These are phyloP conservation scores for Ptychadena robeensis DNA, from an alignment of 2,797 vertebrate species.

Conservation along the genomic window DNA sequence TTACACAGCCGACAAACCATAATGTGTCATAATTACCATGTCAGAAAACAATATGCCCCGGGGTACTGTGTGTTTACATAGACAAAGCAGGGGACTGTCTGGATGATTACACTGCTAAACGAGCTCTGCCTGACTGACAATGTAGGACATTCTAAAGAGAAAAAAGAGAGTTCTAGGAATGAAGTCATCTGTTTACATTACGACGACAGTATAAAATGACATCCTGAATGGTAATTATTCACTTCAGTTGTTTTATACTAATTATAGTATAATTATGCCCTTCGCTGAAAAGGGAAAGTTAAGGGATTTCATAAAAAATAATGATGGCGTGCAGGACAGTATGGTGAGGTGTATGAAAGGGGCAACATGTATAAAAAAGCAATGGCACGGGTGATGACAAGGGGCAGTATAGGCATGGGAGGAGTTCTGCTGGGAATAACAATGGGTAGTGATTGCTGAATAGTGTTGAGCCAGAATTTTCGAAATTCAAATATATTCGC, in stretches of 20 bases:
- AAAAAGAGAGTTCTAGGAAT: neutral
- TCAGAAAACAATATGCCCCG: slow-evolving; percentile 36
- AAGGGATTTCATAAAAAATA: too few species aligned
- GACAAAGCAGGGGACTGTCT: slow-evolving; percentile 23
- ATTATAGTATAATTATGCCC: neutral
- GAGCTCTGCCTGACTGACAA: neutral
- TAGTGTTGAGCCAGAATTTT: too few species aligned
- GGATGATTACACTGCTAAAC: slow-evolving; percentile 47
- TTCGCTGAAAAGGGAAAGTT: neutral
- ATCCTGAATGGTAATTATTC: neutral
- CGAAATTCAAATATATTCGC: too few species aligned
- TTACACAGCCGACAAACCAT: slow-evolving; percentile 50
- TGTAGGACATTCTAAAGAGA: neutral
- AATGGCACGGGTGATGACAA: neutral
- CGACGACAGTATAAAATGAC: neutral
- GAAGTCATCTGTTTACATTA: neutral
- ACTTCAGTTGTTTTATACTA: neutral
- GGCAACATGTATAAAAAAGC: neutral
- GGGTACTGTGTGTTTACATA: slow-evolving; percentile 21
- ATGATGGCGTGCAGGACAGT: too few species aligned
- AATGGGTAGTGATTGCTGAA: too few species aligned
- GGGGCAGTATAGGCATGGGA: neutral
- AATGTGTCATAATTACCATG: slow-evolving; percentile 37
- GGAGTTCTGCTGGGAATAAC: too few species aligned
- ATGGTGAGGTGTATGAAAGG: too few species aligned